Conservation (phyloP, 64 coral and sea anemone species). For the Pocillopora damicornis region DNA sequence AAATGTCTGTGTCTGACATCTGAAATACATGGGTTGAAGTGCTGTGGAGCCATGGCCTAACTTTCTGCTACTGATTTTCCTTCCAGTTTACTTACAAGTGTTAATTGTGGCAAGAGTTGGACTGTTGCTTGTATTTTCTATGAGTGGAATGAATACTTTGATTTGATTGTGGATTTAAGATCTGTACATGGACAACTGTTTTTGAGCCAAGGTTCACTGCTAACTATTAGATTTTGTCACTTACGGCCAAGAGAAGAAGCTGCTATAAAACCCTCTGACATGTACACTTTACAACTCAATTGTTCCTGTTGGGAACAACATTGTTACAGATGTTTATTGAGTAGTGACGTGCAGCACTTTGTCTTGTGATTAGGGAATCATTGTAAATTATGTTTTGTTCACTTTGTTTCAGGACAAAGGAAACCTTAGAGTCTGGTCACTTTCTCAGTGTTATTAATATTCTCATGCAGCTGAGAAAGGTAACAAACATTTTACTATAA, state of each 20-base stretch:
- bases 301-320: constrained; percentile 54
- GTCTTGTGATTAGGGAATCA: background rate
- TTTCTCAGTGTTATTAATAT: constrained; percentile 99
- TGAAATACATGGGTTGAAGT: too few relatives aligned
- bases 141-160: background rate
- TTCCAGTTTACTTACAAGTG: too few relatives aligned
- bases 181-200: constrained; percentile 25
- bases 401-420: constrained; percentile 81
- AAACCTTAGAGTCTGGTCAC: constrained; percentile 94
- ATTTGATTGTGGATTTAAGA: background rate
- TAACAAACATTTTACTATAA: background rate
- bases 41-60: too few relatives aligned
- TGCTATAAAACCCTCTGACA: constrained; percentile 54
- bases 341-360: background rate
- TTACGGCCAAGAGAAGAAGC: constrained; percentile 41
- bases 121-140: background rate
- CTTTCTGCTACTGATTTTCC: too few relatives aligned
- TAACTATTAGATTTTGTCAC: constrained; percentile 35
- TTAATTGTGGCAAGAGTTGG: too few relatives aligned
- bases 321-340: background rate
- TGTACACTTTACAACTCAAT: background rate
- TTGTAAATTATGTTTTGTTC: background rate
- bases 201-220: constrained; percentile 10
- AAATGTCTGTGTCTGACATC: too few relatives aligned
- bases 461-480: constrained; percentile 97